Evolutionary conservation across 2,888 invertebrate genomes (phyloP).

Genomic region (Xanthorhoe designata): DNA sequence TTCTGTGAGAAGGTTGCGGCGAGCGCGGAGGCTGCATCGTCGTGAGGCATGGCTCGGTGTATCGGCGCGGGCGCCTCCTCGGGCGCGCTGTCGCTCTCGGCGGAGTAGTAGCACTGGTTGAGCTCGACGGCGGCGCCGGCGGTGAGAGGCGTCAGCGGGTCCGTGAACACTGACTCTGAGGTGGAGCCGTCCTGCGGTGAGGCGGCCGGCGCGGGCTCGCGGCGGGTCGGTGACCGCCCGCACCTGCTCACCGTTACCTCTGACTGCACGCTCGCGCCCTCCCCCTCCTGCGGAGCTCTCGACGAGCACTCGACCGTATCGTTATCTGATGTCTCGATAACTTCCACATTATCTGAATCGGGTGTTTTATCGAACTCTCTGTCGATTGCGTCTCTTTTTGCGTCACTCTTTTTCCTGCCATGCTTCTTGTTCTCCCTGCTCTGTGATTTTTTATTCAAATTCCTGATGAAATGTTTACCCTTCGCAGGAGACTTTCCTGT

Average conservation of each 20-base stretch:
- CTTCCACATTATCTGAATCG: conserved; percentile 79
- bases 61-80: conserved; percentile 61
- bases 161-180: conserved; percentile 91
- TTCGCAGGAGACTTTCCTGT: conserved; percentile 85
- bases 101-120: conserved; percentile 87
- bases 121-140: conserved; percentile 84
- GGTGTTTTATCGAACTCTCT: conserved; percentile 79
- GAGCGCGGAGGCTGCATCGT: conserved; percentile 68
- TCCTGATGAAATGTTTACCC: conserved; percentile 84
- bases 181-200: conserved; percentile 86
- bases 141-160: conserved; percentile 86
- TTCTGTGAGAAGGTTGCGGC: conserved; percentile 66
- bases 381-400: conserved; percentile 69
- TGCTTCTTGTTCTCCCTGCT: conserved; percentile 77
- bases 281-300: conserved; percentile 66
- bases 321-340: conserved; percentile 78
- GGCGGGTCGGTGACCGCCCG: conserved; percentile 81
- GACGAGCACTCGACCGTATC: conserved; percentile 79
- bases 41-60: conserved; percentile 68
- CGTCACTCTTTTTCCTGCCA: conserved; percentile 72
- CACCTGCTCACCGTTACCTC: conserved; percentile 81
- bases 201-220: conserved; percentile 61
- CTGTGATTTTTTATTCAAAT: conserved; percentile 75
- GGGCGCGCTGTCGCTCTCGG: conserved; percentile 84
- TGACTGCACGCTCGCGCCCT: conserved; percentile 71